phyloP scores from a whole-genome alignment of 2,113 vertebrate species.

The Sardina pilchardus region DNA sequence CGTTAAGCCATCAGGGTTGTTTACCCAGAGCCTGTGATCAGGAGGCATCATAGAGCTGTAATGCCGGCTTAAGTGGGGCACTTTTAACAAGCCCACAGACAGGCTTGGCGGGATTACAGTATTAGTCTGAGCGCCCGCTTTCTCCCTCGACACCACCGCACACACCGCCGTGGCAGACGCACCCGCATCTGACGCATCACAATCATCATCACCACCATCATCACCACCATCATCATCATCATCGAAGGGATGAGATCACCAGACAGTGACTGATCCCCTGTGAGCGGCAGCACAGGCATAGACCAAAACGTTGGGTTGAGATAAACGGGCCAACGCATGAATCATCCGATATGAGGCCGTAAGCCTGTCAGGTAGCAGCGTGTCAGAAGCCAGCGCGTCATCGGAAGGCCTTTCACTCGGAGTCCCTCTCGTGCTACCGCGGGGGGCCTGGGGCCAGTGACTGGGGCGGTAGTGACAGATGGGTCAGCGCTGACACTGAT shows the following conservation, averaged over 20 bases:
- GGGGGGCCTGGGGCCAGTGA: neutral
- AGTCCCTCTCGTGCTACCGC: too few relatives aligned
- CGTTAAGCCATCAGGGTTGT: neutral
- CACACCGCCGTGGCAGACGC: neutral
- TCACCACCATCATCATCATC: neutral
- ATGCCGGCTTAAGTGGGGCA: slow-evolving; percentile 1
- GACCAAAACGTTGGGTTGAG: neutral
- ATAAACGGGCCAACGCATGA: neutral
- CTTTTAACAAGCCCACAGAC: slow-evolving; percentile 19
- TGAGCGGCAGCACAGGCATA: neutral
- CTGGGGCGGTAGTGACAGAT: neutral
- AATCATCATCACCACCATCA: neutral
- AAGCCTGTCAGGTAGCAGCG: neutral
- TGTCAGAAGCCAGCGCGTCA: neutral
- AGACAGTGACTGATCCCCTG: neutral
- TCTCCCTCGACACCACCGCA: neutral
- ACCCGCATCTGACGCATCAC: neutral
- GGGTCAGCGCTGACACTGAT: neutral
- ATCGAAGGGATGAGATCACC: neutral
- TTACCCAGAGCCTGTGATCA: neutral
- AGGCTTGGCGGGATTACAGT: slow-evolving; percentile 12
- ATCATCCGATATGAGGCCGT: neutral
- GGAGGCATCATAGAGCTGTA: neutral
- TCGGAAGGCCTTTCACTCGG: too few relatives aligned
- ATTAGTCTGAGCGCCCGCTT: neutral